Evolutionary conservation across 2,888 invertebrate genomes (phyloP), one percentile per base, ranked within the genome.

Genomic region (Sinotaia quadrata): DNA sequence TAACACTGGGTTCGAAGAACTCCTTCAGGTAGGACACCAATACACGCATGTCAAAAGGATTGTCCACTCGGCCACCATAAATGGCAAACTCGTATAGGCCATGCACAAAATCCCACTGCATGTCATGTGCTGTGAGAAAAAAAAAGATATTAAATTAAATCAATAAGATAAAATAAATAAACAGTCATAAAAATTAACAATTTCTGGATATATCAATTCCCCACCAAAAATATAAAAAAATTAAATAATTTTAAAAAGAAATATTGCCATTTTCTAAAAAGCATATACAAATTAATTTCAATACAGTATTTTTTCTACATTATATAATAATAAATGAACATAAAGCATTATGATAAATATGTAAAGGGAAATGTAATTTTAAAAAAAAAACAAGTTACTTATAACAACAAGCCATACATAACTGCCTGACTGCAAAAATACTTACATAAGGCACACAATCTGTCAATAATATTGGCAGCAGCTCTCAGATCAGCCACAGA

Each of bases 31-130:
- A 94, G 0, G 93, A 91, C 75, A 89, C 89, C 75, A 95, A 87
- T 15, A 94, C 92, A 36, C 91, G 88, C 74, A 91, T 88, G 86
- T 96, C 96, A 81, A 93, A 92, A 4, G 89, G 87, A 81, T 94
- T 94, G 87, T 95, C 95, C 29, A 96, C 91, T 62, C 95, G 90
- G 0, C 96, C 96, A 0, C 95, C 96, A 83, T 95, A 96, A 59
- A 95, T 93, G 0, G 95, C 93, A 76, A 92, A 91, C 80, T 93
- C 92, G 82, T 93, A 91, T 29, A 96, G 88, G 3, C 95, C 95
- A 79, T 92, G 92, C 59, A 96, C 89, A 75, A 92, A 92, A 67
- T 92, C 91, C 94, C 95, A 95, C 77, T 92, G 91, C 5, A 88
- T 73, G 33, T 84, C 83, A 36, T 80, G 79, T 41, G 77, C 85